Evolutionary conservation across 2,113 vertebrate species (phyloP).

Genomic region (Sturnira hondurensis): DNA sequence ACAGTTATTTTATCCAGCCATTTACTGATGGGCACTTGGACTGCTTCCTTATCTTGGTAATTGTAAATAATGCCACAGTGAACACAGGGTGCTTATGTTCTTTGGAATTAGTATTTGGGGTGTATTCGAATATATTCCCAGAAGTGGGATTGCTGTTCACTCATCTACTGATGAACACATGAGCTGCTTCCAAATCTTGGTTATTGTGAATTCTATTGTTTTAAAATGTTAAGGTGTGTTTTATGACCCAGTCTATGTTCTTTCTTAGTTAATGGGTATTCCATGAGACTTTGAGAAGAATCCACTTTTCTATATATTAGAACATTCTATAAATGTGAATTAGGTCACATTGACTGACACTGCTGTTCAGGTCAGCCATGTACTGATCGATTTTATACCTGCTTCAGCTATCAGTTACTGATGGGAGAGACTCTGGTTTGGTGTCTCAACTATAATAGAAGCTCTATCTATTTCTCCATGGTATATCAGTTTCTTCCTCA

Average conservation of each 20-base stretch:
- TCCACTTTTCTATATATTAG: not conserved
- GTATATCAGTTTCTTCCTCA: not conserved
- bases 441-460: not conserved
- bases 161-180: too few relatives aligned
- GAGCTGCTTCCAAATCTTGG: too few relatives aligned
- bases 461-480: not conserved
- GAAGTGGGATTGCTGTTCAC: too few relatives aligned
- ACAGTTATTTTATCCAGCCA: too few relatives aligned
- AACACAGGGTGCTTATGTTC: too few relatives aligned
- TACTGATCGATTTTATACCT: not conserved
- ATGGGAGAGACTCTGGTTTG: rapidly evolving
- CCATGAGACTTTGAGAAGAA: not conserved
- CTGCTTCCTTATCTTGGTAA: too few relatives aligned
- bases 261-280: not conserved
- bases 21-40: too few relatives aligned
- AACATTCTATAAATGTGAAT: not conserved
- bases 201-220: not conserved
- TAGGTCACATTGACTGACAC: not conserved
- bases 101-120: too few relatives aligned
- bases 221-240: not conserved
- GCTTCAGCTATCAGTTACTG: not conserved
- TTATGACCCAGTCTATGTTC: not conserved
- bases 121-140: too few relatives aligned
- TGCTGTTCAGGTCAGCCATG: not conserved
- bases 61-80: too few relatives aligned